These are phyloP conservation scores for Acrocephalus scirpaceus DNA, from an alignment of 2,797 vertebrate genomes.

Conservation along the genomic window DNA sequence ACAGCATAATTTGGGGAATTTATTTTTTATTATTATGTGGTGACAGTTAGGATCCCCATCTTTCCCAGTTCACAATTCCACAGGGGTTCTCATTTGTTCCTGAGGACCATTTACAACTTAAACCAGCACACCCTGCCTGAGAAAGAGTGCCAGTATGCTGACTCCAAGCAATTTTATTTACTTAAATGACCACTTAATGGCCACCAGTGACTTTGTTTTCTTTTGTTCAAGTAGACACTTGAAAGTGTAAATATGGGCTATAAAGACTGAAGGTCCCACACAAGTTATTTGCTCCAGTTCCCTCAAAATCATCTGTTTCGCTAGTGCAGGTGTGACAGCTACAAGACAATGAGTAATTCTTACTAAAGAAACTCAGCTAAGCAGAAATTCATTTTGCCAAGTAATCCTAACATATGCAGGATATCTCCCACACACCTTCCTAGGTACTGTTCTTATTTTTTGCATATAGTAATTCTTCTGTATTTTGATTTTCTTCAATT, in stretches of 20 bases:
- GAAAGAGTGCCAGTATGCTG: neutral
- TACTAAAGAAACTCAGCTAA: neutral
- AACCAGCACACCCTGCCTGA: neutral
- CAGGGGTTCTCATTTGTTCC: neutral
- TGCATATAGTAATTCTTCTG: neutral
- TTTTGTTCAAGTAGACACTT: neutral
- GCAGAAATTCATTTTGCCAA: slow-evolving; percentile 37
- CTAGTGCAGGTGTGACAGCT: neutral
- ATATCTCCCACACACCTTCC: neutral
- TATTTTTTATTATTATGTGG: neutral
- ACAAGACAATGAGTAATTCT: slow-evolving; percentile 25
- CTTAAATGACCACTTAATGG: neutral
- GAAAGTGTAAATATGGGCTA: neutral
- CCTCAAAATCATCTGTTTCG: neutral
- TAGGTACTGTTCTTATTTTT: slow-evolving; percentile 7
- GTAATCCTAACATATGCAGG: neutral
- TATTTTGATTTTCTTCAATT: slow-evolving; percentile 38
- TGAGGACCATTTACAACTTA: neutral
- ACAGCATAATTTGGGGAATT: neutral
- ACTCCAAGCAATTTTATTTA: neutral
- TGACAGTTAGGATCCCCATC: neutral
- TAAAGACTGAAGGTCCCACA: neutral
- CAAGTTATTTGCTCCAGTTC: neutral
- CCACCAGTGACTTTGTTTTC: neutral
- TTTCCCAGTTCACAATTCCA: neutral